phyloP scores from a whole-genome alignment of 2,113 vertebrate genomes.

The Cavia aperea region DNA sequence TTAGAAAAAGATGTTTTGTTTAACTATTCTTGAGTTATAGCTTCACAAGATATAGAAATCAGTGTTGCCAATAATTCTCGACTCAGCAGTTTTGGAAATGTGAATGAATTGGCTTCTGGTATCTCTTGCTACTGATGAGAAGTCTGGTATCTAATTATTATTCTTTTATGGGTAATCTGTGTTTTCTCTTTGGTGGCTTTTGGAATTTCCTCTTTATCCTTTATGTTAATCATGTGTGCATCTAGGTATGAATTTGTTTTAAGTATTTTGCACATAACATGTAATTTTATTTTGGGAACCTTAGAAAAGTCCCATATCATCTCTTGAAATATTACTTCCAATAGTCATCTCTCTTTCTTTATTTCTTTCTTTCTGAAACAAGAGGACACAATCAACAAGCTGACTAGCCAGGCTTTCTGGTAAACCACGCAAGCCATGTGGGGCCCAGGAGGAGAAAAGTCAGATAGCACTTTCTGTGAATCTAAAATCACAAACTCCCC shows the following conservation, averaged over 20 bases:
- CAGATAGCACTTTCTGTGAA: too few species aligned
- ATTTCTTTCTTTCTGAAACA: conserved; percentile 17
- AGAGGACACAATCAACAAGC: too few species aligned
- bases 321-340: neutral
- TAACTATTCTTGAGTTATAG: neutral
- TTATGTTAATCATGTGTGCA: neutral
- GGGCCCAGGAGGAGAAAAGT: too few species aligned
- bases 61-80: neutral
- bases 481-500: too few species aligned
- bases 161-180: neutral
- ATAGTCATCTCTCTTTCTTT: neutral
- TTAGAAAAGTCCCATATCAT: neutral
- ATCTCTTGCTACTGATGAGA: neutral
- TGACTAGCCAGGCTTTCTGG: too few species aligned
- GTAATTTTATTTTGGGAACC: conserved; percentile 12
- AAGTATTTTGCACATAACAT: neutral
- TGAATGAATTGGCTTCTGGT: neutral
- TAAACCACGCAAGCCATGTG: too few species aligned
- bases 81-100: neutral
- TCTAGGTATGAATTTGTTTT: neutral
- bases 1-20: neutral
- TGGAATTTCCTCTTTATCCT: conserved; percentile 1
- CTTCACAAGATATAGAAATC: neutral
- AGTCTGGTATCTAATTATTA: neutral
- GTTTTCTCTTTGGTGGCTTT: neutral